Evolutionary conservation across 2,888 invertebrate species (phyloP).

Genomic region (Eueremaeus valkanovi): DNA sequence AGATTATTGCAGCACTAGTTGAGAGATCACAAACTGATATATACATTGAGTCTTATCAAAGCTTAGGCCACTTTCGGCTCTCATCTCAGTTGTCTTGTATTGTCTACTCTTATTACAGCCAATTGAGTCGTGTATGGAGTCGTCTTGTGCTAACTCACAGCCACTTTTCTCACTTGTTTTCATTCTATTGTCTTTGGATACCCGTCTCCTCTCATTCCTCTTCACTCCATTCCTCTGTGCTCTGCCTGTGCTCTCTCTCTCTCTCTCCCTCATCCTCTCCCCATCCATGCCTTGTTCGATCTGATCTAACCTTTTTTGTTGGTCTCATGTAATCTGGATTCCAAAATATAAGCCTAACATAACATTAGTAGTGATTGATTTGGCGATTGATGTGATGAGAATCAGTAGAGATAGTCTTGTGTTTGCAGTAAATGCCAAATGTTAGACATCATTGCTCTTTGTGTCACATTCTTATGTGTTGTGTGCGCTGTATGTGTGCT

Average conservation of each 20-base stretch:
- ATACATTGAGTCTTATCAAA: conserved; percentile 17
- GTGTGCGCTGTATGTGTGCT: background rate
- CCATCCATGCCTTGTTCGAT: background rate
- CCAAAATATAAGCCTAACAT: conserved; percentile 8
- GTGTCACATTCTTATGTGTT: background rate
- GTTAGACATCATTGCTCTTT: conserved; percentile 8
- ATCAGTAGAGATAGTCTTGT: background rate
- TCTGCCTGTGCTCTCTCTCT: background rate
- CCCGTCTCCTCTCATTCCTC: background rate
- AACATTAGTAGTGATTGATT: conserved; percentile 30
- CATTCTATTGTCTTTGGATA: conserved; percentile 15
- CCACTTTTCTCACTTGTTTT: conserved; percentile 28
- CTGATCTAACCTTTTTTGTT: background rate
- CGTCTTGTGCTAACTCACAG: conserved; percentile 16
- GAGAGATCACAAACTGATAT: conserved; percentile 21
- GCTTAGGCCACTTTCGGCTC: conserved; percentile 31
- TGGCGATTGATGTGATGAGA: conserved; percentile 26
- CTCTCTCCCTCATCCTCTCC: background rate
- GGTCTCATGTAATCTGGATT: conserved; percentile 7
- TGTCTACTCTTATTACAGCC: conserved; percentile 35
- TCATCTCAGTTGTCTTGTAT: conserved; percentile 33
- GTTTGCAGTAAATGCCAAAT: background rate
- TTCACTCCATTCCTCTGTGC: background rate
- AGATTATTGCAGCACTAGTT: background rate
- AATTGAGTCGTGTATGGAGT: conserved; percentile 20